phyloP scores from a whole-genome alignment of 2,113 vertebrate species.

The Rhinogobius similis region DNA sequence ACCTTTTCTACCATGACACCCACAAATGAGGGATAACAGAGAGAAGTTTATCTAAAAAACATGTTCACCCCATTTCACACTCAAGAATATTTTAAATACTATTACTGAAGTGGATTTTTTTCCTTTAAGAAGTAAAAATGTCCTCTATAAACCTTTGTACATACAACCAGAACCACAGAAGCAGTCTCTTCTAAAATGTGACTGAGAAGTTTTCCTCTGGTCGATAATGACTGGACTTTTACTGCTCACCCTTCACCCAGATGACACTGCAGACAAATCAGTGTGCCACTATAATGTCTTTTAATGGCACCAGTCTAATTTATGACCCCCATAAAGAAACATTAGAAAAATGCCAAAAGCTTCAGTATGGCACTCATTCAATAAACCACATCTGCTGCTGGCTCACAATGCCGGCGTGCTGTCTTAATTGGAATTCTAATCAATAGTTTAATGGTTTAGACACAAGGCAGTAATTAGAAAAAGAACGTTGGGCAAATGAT shows the following conservation, averaged over 20 bases:
- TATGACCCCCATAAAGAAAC: conserved; percentile 8
- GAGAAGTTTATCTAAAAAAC: too few relatives aligned
- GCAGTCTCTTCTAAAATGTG: neutral
- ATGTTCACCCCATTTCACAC: too few relatives aligned
- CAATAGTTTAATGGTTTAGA: conserved; percentile 42
- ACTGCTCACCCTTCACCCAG: neutral
- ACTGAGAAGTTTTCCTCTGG: neutral
- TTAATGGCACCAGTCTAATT: conserved; percentile 13
- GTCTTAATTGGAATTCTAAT: conserved; percentile 40
- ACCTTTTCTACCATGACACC: too few relatives aligned
- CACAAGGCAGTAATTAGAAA: conserved; percentile 39
- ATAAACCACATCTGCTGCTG: conserved; percentile 24
- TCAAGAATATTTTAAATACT: too few relatives aligned
- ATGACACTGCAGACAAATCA: conserved; percentile 14
- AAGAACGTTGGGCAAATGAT: conserved; percentile 12
- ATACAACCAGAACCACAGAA: neutral
- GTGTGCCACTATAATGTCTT: conserved; percentile 6
- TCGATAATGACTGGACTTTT: conserved; percentile 1
- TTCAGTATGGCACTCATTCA: conserved; percentile 5
- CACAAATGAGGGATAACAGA: too few relatives aligned
- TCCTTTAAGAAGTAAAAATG: too few relatives aligned
- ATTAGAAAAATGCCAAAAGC: conserved; percentile 25
- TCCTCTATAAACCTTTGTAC: too few relatives aligned
- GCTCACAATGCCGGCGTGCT: conserved; percentile 43
- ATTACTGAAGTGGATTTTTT: too few relatives aligned